These are phyloP conservation scores for Fregata magnificens DNA, from an alignment of 2,113 vertebrate genomes.

Conservation along the genomic window DNA sequence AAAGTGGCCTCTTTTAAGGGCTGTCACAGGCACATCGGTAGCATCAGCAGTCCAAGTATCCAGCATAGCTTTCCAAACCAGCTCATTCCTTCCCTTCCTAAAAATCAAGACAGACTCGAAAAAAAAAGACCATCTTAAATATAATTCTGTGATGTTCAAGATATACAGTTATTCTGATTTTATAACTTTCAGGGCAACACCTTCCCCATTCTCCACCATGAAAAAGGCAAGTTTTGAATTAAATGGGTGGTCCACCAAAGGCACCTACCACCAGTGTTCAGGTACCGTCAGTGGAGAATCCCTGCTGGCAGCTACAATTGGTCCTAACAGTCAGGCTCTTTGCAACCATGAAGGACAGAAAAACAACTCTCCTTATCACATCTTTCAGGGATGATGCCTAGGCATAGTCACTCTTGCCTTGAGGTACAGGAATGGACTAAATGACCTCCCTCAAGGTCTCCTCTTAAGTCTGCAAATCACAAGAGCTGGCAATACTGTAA, in stretches of 20 bases:
- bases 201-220: background rate
- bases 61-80: background rate
- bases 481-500: background rate
- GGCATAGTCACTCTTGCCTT: background rate
- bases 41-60: background rate
- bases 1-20: background rate
- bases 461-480: background rate
- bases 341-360: background rate
- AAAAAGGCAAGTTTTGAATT: background rate
- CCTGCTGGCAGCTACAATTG: background rate
- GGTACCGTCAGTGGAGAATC: background rate
- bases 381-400: background rate
- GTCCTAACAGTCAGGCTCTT: background rate
- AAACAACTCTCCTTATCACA: background rate
- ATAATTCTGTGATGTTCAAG: background rate
- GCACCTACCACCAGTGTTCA: background rate
- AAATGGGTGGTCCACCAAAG: background rate
- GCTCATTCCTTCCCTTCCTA: background rate
- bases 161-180: background rate
- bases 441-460: background rate
- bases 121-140: background rate
- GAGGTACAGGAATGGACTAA: background rate
- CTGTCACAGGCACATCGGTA: background rate
- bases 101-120: background rate
- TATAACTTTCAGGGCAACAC: background rate